Conservation (phyloP, 2,797 vertebrate genomes). For the Chrysocyon brachyurus region DNA sequence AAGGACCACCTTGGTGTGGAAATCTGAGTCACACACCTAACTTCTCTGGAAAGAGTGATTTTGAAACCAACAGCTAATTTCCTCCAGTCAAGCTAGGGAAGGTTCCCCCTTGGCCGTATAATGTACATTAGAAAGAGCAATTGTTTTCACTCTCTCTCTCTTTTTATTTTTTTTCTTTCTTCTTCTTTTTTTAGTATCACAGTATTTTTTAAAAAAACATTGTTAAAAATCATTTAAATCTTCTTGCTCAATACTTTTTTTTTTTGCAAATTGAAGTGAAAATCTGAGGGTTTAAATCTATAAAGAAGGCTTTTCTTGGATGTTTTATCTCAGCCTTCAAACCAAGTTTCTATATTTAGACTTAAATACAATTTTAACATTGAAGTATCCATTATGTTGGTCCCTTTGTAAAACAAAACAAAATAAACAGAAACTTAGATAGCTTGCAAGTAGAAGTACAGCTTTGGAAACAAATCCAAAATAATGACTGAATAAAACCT, state of each 20-base stretch:
- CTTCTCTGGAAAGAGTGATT: constrained; percentile 73
- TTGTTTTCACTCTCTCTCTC: neutral
- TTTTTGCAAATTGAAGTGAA: neutral
- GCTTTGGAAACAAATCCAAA: constrained; percentile 61
- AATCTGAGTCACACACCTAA: constrained; percentile 77
- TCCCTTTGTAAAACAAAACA: neutral
- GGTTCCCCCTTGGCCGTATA: neutral
- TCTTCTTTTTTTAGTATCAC: neutral
- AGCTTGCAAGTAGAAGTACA: neutral
- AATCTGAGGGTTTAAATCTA: constrained; percentile 23
- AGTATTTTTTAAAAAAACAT: neutral
- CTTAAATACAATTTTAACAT: constrained; percentile 36
- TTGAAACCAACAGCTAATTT: constrained; percentile 68
- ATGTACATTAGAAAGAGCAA: neutral
- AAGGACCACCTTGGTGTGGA: constrained; percentile 37
- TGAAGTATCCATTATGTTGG: neutral
- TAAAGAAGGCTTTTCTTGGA: neutral
- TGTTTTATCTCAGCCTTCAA: constrained; percentile 48
- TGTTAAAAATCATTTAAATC: neutral
- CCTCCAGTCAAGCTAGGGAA: constrained; percentile 31
- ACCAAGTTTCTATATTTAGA: constrained; percentile 39
- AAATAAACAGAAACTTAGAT: neutral
- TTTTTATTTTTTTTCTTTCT: neutral
- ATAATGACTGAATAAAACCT: constrained; percentile 59
- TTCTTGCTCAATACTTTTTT: constrained; percentile 17